Base-by-base conservation (phyloP, 1,140 invertebrate genomes). In the Saccostrea cuccullata region DNA sequence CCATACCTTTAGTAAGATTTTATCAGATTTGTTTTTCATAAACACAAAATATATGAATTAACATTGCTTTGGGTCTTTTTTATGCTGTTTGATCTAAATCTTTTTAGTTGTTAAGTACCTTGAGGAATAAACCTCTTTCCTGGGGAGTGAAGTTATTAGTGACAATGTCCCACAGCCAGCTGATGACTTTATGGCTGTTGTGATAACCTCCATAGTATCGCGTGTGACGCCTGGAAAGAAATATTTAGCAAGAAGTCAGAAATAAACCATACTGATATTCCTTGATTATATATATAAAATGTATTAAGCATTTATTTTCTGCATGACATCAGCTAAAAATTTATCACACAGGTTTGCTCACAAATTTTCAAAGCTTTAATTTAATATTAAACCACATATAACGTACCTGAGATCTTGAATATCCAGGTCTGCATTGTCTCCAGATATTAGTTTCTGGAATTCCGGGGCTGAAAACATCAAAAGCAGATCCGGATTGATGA, bases 191-290 rank as follows among this genome's bases (percentile, higher is more conserved):
- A 95, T 99, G 99, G 89, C 98, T 99, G 95, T 99, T 98, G 95
- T 99, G 99, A 95, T 99, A 99, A 9, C 99, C 99, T 60, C 99
- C 99, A 95, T 99, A 99, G 96, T 99, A 99, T 95, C 99, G 98
- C 3, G 98, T 99, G 95, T 99, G 97, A 91, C 97, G 97, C 85
- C 96, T 96, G 89, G 13, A 93, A 91, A 84, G 13, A 55, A 23
- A 47, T 17, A 20, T n/a, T n/a, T n/a, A 84, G 15, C 20, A n/a
- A 30, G 40, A 77, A 77, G 11, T 60, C 0, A 64, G n/a, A 64
- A 64, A 64, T 64, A 64, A 64, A 47, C 5, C 0, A 47, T 47
- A 36, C 47, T 47, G 9, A 3, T 47, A 47, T 47, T 47, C 47
- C 1, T 47, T 47, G 6, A 47, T 47, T 47, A 47, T 8, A 47